Conservation (phyloP, 2,888 invertebrate genomes). For the Epinotia brunnichana region DNA sequence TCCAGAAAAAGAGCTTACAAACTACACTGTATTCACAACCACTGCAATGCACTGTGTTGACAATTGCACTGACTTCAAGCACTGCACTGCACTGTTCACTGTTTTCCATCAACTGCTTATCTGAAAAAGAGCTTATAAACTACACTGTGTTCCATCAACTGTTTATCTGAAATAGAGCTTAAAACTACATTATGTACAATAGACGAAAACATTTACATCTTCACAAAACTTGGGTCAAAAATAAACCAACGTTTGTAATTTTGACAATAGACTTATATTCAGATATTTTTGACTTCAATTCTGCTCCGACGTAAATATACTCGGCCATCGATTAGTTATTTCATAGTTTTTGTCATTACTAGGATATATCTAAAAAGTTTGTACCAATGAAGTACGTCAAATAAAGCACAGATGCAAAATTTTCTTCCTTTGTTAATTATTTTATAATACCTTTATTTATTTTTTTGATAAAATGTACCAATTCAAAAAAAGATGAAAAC, state of each 20-base stretch:
- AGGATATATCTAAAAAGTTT: too few species aligned
- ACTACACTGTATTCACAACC: background rate
- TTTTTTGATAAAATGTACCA: too few species aligned
- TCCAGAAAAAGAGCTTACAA: background rate
- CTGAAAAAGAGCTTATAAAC: background rate
- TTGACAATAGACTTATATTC: background rate
- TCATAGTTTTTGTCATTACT: too few species aligned
- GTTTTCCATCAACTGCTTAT: background rate
- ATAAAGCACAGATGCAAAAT: too few species aligned
- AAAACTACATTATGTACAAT: background rate
- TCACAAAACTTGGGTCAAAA: background rate
- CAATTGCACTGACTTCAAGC: background rate
- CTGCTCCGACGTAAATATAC: background rate
- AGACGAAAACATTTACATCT: background rate
- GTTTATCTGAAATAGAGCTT: background rate
- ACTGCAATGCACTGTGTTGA: background rate
- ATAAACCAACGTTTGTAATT: background rate
- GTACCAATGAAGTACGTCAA: too few species aligned
- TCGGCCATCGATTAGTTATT: background rate
- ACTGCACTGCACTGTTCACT: slow-evolving; percentile 8
- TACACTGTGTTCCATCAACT: background rate
- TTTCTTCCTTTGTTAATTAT: too few species aligned
- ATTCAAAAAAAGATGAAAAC: too few species aligned
- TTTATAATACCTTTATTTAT: too few species aligned
- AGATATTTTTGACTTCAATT: background rate